A percentile compares a stretch with the other conserved stretches of the same genome.
These are phyloP conservation scores for Anas bernieri DNA, from an alignment of 2,797 vertebrate genomes.

Conservation along the genomic window DNA sequence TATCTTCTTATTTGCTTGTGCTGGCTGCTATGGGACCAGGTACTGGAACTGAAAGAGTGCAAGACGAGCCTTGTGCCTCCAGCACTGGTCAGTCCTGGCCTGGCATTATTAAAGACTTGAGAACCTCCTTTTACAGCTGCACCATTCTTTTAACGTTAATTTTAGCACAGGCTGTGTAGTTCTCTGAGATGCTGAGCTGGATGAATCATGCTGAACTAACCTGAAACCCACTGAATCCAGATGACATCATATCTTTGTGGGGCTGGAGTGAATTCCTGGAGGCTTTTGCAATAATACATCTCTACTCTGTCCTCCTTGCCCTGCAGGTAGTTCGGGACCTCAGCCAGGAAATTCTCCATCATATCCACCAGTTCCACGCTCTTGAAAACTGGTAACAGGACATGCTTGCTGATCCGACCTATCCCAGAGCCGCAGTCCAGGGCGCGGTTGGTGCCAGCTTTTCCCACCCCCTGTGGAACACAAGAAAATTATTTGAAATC, in stretches of 20 bases:
- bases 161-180: neutral
- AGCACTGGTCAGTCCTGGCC: neutral
- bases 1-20: neutral
- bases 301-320: constrained; percentile 85
- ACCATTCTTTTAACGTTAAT: neutral
- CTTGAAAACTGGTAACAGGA: constrained; percentile 91
- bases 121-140: neutral
- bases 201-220: constrained; percentile 78
- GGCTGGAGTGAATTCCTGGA: constrained; percentile 89
- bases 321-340: constrained; percentile 90
- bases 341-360: constrained; percentile 92
- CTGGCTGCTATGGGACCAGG: neutral
- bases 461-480: constrained; percentile 85
- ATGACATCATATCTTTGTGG: constrained; percentile 89
- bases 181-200: neutral
- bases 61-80: neutral
- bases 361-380: constrained; percentile 93
- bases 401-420: constrained; percentile 91
- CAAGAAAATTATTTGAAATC: neutral
- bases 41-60: neutral
- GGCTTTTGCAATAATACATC: constrained; percentile 89
- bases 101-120: neutral
- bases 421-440: constrained; percentile 94
- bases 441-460: constrained; percentile 86
- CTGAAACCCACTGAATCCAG: constrained; percentile 98